Base-by-base conservation (phyloP, 2,888 invertebrate genomes). In the Lycophotia porphyrea region DNA sequence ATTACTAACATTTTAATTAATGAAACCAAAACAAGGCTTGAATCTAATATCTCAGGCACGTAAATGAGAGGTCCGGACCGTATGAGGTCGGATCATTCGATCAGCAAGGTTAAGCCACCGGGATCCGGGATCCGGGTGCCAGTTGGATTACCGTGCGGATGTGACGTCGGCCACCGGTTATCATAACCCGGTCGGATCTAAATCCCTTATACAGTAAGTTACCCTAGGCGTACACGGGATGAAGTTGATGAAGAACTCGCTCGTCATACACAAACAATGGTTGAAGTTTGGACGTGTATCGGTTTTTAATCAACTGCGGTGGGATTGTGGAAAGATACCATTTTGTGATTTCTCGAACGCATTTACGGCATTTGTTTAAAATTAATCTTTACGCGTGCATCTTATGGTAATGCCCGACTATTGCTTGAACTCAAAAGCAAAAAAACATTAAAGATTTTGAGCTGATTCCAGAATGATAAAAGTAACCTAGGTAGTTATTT, bases 21-120 rank as follows among this genome's bases (percentile, higher is more conserved):
- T 82, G 61, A 36, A 68, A 84, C 65, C 13, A 68, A 52, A 81
- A 68, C 61, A 71, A 63, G 34, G 42, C 58, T 39, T 39, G 18
- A 71, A 65, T 69, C 69, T 52, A 76, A 70, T 80, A 82, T 72
- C 42, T 72, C 69, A 60, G 69, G 68, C 78, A 84, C 75, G 73
- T 79, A 84, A 67, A 74, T 80, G 69, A 75, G 58, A 72, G 76
- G 78, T 39, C 74, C 39, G 63, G 60, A 8, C 66, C 39, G 68
- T 58, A 70, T 85, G 68, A 75, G 73, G 72, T 63, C 61, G 72
- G 77, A 78, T 84, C 72, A 84, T 73, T 71, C 64, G 77, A 86
- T 75, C 77, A 86, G 77, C 11, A 63, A 78, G 81, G 84, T 84
- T 85, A 84, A 76, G 74, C 87, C 73, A 74, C 63, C 68, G 73